Base-by-base conservation (phyloP, 2,113 vertebrate genomes). In the Ammodytes dubius region DNA sequence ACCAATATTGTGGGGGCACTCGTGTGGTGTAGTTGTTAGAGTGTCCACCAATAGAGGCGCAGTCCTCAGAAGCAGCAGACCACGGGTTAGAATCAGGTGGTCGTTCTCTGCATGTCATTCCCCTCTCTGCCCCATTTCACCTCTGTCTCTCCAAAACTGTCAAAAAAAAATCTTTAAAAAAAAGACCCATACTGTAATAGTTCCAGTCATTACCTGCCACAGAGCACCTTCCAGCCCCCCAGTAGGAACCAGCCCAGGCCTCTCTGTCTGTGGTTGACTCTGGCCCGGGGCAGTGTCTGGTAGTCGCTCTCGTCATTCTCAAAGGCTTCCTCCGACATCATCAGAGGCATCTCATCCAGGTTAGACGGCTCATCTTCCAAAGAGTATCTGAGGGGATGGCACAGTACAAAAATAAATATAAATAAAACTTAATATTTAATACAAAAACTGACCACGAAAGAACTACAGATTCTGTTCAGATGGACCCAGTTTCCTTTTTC, bases 311-410 rank as follows among this genome's bases (percentile, higher is more conserved):
- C 98, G 4, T 99, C 97, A 12, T 98, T 98, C 94, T 99, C 98
- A 80, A 99, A 98, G 66, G 96, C 98, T 93, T 99, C 98, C 94
- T 99, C 98, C 54, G 98, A 99, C 98, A 99, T 99, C 98, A 99
- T 99, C 49, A 99, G 89, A 7, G 98, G 98, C 98, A 99, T 99
- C 91, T 99, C 98, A 81, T 99, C 98, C 95, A 99, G 90, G 93
- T 95, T 96, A 5, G 96, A 97, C 12, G 96, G 91, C 59, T 99
- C 98, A 94, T 99, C 98, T 93, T 99, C 98, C 39, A 95, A 79
- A 52, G 96, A 97, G 90, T 96, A 99, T 89, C 98, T 99, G 89
- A 9, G 35, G 76, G 13, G 39, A 60, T 49, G 61, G 19, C 56
- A 65, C 12, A 35, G 40, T 40, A 27, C 5, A 17, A 3, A 78